Evolutionary conservation across 1,140 invertebrate genomes (phyloP).

Genomic region (Diabrotica virgifera): DNA sequence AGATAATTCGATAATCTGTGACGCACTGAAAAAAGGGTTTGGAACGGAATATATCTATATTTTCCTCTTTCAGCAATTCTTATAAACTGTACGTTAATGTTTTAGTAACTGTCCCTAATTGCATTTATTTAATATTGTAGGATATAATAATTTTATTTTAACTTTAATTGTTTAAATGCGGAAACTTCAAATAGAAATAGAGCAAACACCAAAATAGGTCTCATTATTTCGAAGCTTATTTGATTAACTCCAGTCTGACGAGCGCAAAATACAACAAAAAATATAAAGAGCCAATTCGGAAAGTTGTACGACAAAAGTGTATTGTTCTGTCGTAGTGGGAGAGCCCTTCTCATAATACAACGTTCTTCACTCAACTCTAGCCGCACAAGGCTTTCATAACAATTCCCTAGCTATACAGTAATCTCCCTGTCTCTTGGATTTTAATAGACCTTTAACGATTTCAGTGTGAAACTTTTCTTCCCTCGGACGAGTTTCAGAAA

Average conservation of each 20-base stretch:
- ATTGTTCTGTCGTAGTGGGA: slow-evolving; percentile 28
- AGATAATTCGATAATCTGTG: no score
- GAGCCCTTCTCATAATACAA: slow-evolving; percentile 17
- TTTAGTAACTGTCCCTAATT: no score
- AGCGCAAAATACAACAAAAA: neutral
- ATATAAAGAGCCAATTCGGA: neutral
- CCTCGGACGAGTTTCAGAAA: neutral
- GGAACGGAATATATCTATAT: no score
- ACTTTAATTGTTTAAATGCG: no score
- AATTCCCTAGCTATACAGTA: slow-evolving; percentile 22
- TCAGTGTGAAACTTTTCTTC: neutral
- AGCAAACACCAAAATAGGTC: neutral
- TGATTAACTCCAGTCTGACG: neutral
- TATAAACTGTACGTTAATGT: no score
- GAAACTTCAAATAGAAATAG: no score
- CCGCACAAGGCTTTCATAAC: slow-evolving; percentile 18
- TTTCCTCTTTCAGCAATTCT: no score
- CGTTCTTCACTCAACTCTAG: slow-evolving; percentile 27
- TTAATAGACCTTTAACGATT: slow-evolving; percentile 25
- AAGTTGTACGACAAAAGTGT: slow-evolving; percentile 31
- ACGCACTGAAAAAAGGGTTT: no score
- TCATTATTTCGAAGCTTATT: neutral
- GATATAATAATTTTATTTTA: no score
- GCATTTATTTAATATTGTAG: no score
- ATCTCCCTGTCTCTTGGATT: slow-evolving; percentile 20